Evolutionary conservation across 2,888 invertebrate genomes (phyloP), one percentile per base, ranked within the genome.

Genomic region (Mythimna ferrago): DNA sequence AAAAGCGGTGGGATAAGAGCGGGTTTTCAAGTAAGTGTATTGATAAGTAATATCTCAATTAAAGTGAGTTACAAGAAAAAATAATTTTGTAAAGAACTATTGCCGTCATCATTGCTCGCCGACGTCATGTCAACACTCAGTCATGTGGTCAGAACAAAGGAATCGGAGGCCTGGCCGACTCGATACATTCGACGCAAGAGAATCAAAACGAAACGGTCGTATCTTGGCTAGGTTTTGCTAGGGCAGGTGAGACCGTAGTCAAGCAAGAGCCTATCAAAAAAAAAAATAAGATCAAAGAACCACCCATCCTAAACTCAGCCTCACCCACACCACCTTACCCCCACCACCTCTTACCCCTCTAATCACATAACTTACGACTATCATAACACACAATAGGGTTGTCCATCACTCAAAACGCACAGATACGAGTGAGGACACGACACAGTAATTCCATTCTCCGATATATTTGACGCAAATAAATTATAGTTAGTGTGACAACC

Each of bases 401-500:
- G 73, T 80, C 77, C 74, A 78, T 78, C 82, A 81, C 66, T 84
- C 77, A 86, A 71, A 78, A 74, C 48, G 53, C 10, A 83, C 70
- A 72, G 32, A 74, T 80, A 76, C 70, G 64, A 53, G 44, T 70
- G 66, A 72, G 51, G 80, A 82, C 66, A 71, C 70, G 69, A 82
- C 85, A 84, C 58, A 69, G 81, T 77, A 79, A 86, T 84, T 72
- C 84, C 86, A 83, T 85, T 76, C 80, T 65, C 76, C 79, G 76
- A 86, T 86, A 84, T 79, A 84, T 80, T 85, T 86, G 86, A 83
- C 84, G 78, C 74, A 80, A 84, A 86, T 86, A 86, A 78, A 86
- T 86, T 77, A 87, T 84, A 71, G 84, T 86, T 87, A 86, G 64
- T 44, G 56, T 71, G 81, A 72, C 79, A 78, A 58, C 83, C 83